Base-by-base conservation (phyloP, 2,888 invertebrate genomes). In the Lycophotia porphyrea region DNA sequence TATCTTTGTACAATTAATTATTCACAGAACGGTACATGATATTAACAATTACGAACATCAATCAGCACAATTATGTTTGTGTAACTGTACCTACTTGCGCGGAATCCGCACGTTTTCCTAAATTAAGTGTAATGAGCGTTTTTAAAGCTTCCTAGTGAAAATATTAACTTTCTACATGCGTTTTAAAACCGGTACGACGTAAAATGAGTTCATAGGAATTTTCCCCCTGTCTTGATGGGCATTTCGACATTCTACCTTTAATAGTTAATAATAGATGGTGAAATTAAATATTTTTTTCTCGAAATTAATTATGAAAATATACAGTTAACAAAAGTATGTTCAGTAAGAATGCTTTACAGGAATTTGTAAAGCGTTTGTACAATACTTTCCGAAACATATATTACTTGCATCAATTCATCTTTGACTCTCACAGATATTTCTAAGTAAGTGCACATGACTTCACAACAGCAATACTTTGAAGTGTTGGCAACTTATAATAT, bases 141-240 rank as follows among this genome's bases (percentile, higher is more conserved):
- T 90, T 90, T 90, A 91, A 89, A 88, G 90, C 91, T 89, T 91
- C 85, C 81, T 82, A 73, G 85, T 85, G 88, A 88, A 90, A 91
- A 91, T 93, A 92, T 93, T 92, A 92, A 89, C 90, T 92, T 92
- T 91, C 89, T 90, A 89, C 90, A 89, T 89, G 88, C 90, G 90
- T 91, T 91, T 91, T 90, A 88, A 91, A 88, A 88, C 88, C 87
- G 85, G 88, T 89, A 87, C 89, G 88, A 67, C 52, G 39, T 68
- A 88, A 91, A 92, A 90, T 89, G 88, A 89, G 87, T 84, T 89
- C 88, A 88, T 77, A 80, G 82, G 87, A 91, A 67, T 89, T 87
- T 90, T 88, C 42, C 73, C 65, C 80, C 74, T 78, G 76, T 79
- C 88, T 88, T 88, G 78, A 86, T 86, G 85, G 84, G 85, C 89